Evolutionary conservation across 2,797 vertebrate species (phyloP).

Genomic region (Eupleurogrammus muticus): DNA sequence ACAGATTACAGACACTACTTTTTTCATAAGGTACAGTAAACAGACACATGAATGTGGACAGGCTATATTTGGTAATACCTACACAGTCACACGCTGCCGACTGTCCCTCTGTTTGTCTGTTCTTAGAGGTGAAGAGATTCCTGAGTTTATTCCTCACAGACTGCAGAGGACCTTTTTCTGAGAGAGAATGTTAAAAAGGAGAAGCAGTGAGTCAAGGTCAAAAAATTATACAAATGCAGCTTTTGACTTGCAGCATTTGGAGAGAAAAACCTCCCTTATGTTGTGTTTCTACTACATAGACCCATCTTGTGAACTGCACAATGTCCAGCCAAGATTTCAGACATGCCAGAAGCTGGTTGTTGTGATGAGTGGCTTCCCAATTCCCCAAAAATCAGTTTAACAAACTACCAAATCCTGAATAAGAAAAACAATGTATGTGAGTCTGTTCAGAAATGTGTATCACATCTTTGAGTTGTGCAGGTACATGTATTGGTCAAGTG

Average conservation of each 20-base stretch:
- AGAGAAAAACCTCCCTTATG: constrained; percentile 18
- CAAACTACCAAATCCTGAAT: no score
- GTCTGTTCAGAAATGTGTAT: no score
- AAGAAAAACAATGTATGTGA: no score
- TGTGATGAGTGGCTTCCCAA: no score
- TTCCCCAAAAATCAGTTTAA: no score
- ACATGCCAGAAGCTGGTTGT: no score
- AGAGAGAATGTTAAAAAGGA: constrained; percentile 20
- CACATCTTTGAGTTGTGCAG: no score
- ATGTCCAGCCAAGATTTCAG: no score
- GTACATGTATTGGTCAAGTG: no score
- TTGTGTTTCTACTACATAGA: not conserved
- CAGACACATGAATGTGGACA: not conserved
- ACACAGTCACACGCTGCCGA: constrained; percentile 67
- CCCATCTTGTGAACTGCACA: no score
- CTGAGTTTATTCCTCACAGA: constrained; percentile 75
- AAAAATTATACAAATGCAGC: constrained; percentile 41
- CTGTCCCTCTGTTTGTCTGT: constrained; percentile 57
- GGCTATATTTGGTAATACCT: not conserved
- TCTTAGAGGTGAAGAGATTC: constrained; percentile 72
- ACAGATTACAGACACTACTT: not conserved
- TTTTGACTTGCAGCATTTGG: constrained; percentile 1
- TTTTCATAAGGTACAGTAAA: no score
- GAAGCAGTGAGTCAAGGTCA: constrained; percentile 20
- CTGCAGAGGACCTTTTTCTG: constrained; percentile 75